Evolutionary conservation across 2,797 vertebrate genomes (phyloP), one percentile per base, ranked within the genome.

Genomic region (Capromys pilorides): DNA sequence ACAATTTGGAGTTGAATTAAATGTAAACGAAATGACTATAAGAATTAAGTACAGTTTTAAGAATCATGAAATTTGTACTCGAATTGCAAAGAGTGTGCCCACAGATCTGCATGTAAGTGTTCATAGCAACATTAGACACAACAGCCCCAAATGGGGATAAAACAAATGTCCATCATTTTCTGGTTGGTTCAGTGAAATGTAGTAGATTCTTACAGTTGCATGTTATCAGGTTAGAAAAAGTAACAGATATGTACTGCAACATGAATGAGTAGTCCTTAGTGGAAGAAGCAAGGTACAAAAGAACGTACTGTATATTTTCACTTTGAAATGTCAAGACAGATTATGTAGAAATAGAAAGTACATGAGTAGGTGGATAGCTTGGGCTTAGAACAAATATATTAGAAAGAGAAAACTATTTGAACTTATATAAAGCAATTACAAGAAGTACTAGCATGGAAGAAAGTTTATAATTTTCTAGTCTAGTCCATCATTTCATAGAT

Each of bases 341-440:
- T n/a, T 4, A 12, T 26, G 16, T 26, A 81, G 79, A 45, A 6
- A 45, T 75, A 61, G 62, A 80, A 75, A 51, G 41, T 85, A 77
- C n/a, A n/a, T 80, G 79, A 67, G 45, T 67, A 51, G 51, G 28
- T 81, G 18, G 9, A 36, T 61, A 9, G 0, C 4, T 80, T 94
- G 64, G 64, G 45, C 36, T 64, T 82, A 92, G 41, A 45, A 28
- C n/a, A 89, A 57, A 89, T 41, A 36, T 62, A n/a, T 69, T 92
- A 75, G 39, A 75, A 39, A 88, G 54, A 88, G 71, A 91, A 94
- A 94, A 59, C 45, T 26, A 71, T 75, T 39, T 84, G 78, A 28
- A 18, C 45, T 54, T 91, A 75, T 71, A 73, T 66, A 71, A 80
- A 85, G 26, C 19, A 59, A 28, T 64, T 80, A 41, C 2, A 41